These are phyloP conservation scores for Drosophila vallismaia DNA, from an alignment of 2,888 invertebrate species.

Conservation along the genomic window DNA sequence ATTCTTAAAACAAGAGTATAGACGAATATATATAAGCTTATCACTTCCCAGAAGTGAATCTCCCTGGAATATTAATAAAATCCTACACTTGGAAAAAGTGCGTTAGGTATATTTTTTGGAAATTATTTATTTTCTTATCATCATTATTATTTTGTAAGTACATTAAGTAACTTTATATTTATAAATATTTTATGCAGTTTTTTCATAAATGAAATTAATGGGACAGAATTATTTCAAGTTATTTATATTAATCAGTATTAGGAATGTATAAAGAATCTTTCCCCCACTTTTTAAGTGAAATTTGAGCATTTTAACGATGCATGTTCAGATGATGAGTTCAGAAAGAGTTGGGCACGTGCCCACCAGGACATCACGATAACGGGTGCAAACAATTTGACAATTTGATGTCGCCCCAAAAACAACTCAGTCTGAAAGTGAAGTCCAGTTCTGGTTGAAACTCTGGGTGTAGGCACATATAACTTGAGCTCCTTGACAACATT, in stretches of 20 bases:
- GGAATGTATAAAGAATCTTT: not conserved
- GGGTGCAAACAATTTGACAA: constrained; percentile 82
- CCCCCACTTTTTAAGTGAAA: not conserved
- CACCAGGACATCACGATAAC: constrained; percentile 61
- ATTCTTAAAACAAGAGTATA: not conserved
- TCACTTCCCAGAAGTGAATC: not conserved
- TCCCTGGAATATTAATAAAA: not conserved
- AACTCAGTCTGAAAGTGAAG: constrained; percentile 41
- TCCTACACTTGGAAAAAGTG: not conserved
- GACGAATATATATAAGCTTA: not conserved
- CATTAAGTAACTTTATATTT: too few species aligned
- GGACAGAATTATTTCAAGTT: too few species aligned
- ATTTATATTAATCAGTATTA: too few species aligned
- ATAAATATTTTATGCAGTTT: too few species aligned
- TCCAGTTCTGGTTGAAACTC: not conserved
- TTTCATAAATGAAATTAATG: too few species aligned
- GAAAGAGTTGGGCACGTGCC: constrained; percentile 64
- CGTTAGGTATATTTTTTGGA: not conserved
- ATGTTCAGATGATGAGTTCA: not conserved
- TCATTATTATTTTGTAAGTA: too few species aligned
- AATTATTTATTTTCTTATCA: not conserved
- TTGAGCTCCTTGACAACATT: constrained; percentile 74
- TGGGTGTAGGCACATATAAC: constrained; percentile 34
- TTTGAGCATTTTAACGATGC: not conserved
- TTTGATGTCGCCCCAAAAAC: constrained; percentile 75